Evolutionary conservation across 2,113 vertebrate species (phyloP).

Genomic region (Echinops telfairi): DNA sequence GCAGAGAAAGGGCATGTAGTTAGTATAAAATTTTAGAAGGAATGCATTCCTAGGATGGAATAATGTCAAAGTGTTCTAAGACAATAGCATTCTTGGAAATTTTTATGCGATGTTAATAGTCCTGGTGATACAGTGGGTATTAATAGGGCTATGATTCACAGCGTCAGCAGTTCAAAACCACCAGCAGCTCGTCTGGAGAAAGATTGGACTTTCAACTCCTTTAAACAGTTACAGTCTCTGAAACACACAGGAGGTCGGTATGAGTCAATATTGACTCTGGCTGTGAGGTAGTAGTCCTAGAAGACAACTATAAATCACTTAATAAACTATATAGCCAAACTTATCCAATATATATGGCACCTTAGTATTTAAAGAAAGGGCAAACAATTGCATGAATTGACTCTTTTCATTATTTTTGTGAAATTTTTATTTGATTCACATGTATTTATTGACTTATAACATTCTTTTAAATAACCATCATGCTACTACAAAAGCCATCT

Average conservation of each 20-base stretch:
- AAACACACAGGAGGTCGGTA: too few species aligned
- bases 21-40: neutral
- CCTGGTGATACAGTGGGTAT: neutral
- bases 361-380: neutral
- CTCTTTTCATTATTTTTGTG: constrained; percentile 36
- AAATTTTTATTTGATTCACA: neutral
- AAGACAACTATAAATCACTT: neutral
- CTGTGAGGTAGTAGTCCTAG: neutral
- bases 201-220: too few species aligned
- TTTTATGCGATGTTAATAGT: constrained; percentile 24
- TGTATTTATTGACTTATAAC: neutral
- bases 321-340: neutral
- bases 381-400: neutral
- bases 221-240: too few species aligned
- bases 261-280: too few species aligned
- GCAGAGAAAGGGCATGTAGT: neutral
- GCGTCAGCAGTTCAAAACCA: too few species aligned
- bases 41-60: neutral
- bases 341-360: neutral
- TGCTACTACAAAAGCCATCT: neutral
- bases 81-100: neutral
- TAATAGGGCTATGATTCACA: too few species aligned
- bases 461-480: neutral
- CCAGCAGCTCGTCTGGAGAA: too few species aligned
- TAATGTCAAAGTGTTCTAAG: too few species aligned